Percentiles rank a stretch among this genome's conserved stretches.
phyloP scores from a whole-genome alignment of 2,113 vertebrate species.

The Nycticryphes semicollaris region DNA sequence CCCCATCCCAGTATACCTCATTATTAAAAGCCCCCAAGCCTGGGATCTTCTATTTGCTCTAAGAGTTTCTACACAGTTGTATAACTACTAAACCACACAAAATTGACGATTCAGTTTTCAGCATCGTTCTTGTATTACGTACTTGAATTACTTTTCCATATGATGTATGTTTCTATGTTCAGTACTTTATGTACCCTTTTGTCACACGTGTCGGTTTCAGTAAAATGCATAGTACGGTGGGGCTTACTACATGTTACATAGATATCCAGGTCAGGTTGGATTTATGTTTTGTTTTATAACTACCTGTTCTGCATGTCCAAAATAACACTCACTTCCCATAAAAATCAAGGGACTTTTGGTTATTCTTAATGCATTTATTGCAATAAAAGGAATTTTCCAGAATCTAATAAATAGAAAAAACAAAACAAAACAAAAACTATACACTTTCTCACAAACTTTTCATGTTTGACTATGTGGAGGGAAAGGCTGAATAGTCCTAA shows the following conservation, averaged over 20 bases:
- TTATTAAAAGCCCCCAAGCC: not conserved
- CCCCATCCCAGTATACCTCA: not conserved
- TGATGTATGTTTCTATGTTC: not conserved
- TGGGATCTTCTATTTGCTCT: not conserved
- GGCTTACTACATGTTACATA: not conserved
- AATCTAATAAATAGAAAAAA: not conserved
- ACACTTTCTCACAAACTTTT: not conserved
- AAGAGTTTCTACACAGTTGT: not conserved
- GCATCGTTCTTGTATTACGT: not conserved
- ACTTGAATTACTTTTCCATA: not conserved
- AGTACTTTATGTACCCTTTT: not conserved
- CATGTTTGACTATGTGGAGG: not conserved
- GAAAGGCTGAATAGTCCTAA: not conserved
- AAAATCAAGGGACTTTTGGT: not conserved
- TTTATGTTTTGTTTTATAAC: not conserved
- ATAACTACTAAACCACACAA: not conserved
- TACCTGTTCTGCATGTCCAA: not conserved
- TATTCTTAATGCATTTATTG: not conserved
- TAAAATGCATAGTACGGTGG: not conserved
- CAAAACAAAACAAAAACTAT: not conserved
- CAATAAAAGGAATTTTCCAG: not conserved
- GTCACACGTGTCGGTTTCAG: not conserved
- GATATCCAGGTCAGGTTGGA: not conserved
- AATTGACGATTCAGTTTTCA: not conserved
- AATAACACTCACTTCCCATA: not conserved